Base-by-base conservation (phyloP, 2,888 invertebrate species). In the Pardosa pseudoannulata region DNA sequence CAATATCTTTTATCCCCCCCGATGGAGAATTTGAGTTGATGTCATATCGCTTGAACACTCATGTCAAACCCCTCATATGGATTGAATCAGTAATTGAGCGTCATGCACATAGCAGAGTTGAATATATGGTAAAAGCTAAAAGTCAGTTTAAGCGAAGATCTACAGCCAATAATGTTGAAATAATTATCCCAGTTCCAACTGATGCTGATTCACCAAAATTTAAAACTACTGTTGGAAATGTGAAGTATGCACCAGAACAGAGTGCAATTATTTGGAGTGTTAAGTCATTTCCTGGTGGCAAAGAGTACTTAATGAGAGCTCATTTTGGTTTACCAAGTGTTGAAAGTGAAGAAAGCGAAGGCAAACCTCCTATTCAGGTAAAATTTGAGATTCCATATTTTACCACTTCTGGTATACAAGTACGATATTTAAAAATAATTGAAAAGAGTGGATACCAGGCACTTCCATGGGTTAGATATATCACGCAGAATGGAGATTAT, bases 341-440 rank as follows among this genome's bases (percentile, higher is more conserved):
- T 0, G 96, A 96, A 91, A 95, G 96, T 90, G 98, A 98, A 91
- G 98, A 98, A 90, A 93, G 94, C 0, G 98, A 99, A 92, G 98
- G 98, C 0, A 97, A 96, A 91, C 98, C 99, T 65, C 99, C 99
- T 0, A 99, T 99, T 89, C 97, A 98, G 93, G 98, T 99, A 1
- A 98, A 98, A 92, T 99, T 99, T 93, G 99, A 99, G 93, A 99
- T 99, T 90, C 99, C 99, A 0, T 99, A 99, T 91, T 99, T 99
- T 91, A 99, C 99, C 0, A 99, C 99, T 39, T 98, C 98, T 31
- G 99, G 99, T 41, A 98, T 99, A 90, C 99, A 99, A 94, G 97
- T 97, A 88, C 94, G 98, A 79, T 98, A 98, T 91, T 93, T 98
- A 91, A 98, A 98, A 92, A 99, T 99, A 90, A 99, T 99, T 90